Base-by-base conservation (phyloP, 2,113 vertebrate species). In the Rostratula benghalensis region DNA sequence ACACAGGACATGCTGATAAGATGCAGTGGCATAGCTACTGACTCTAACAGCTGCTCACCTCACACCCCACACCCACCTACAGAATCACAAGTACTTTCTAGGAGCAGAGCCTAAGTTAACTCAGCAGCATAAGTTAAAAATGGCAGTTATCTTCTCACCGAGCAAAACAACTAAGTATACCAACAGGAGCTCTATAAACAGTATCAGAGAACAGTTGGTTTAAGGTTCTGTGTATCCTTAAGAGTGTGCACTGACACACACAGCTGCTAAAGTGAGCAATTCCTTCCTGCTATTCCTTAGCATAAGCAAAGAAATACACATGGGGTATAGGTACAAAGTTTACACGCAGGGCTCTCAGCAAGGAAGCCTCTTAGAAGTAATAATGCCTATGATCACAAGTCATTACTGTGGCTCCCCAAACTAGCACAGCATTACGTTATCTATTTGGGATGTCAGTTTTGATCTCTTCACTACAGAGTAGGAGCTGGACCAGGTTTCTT, bases 341-440 rank as follows among this genome's bases (percentile, higher is more conserved):
- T 39, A 59, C 53, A 89, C 0, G 1, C 83, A 54, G 85, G 54
- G 56, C 35, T 69, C 90, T 31, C 94, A 23, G 74, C 83, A 41
- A 89, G 90, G 83, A 83, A 76, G 54, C n/a, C 68, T 82, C 53
- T 88, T 41, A 76, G 67, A 92, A 76, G 84, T 41, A 93, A 67
- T 91, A 89, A 90, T 30, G 76, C 60, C 61, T 45, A 23, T 48
- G 70, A 77, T 73, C 93, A n/a, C 20, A 21, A 93, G 59, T 61
- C 35, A 85, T 85, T 81, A 51, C 33, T 1, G 2, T 6, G 73
- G 65, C 51, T 83, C 39, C 13, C 22, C 63, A 54, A 65, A 37
- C 56, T 39, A 61, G 35, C 48, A 37, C 57, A n/a, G 37, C 30
- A 45, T 69, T 73, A 64, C 31, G 53, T 53, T 37, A 39, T 41